Base-by-base conservation (phyloP, 2,113 vertebrate species). In the Cyprinus carpio region DNA sequence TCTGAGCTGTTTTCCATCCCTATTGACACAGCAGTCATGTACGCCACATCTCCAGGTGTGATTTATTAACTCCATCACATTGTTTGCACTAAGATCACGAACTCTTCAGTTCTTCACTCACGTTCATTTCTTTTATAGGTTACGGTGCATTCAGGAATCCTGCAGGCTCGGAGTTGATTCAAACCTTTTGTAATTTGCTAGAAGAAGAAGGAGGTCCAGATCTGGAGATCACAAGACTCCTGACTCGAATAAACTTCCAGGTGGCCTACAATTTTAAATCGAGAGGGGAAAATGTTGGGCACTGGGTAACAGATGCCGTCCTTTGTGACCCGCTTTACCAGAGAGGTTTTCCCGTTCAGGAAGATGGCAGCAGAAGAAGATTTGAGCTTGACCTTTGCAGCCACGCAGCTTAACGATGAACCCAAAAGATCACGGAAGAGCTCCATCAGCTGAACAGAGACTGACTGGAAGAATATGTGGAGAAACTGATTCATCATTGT, bases 281-380 rank as follows among this genome's bases (percentile, higher is more conserved):
- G 16, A 91, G 81, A 67, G 87, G 94, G 95, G 1, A 8, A 4
- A 0, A 0, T 0, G 0, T 34, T 93, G 1, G 18, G 11, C 0
- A n/a, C n/a, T n/a, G n/a, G 95, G 95, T 0, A 94, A 92, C 92
- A 95, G 81, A 96, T 96, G 95, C 93, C 94, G 0, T 96, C 94
- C 75, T 91, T 95, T 4, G 3, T 94, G 76, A 93, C 92, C 0
- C 93, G 91, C 16, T 85, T 96, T 34, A 93, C 92, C 81, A 79
- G 88, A 43, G 93, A 96, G 0, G 90, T 92, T n/a, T 95, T 93
- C 85, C 96, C 94, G 0, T 96, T 96, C 81, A 84, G 84, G 0
- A 54, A 6, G 31, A 90, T 83, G 51, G 75, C 75, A 2, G 0
- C 18, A 0, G 6, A 0, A 0, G 67, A 69, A 0, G 6, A 69